phyloP scores from a whole-genome alignment of 64 coral and sea anemone species.

The Trachythela sp. region DNA sequence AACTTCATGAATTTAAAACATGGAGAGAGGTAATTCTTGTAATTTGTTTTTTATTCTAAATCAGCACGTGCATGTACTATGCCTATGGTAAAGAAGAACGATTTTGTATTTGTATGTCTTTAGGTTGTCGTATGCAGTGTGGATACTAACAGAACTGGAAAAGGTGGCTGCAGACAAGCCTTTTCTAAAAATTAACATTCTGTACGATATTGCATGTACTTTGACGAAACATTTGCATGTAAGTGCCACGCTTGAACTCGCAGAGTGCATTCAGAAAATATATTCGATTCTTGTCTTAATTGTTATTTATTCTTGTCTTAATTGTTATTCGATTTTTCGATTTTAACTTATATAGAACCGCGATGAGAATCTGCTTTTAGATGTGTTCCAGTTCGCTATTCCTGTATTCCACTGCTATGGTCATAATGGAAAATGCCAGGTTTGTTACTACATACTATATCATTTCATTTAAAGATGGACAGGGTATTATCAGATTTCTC shows the following conservation, averaged over 20 bases:
- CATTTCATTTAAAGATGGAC: no score
- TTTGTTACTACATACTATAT: not conserved
- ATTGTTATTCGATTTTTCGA: not conserved
- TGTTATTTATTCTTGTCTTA: not conserved
- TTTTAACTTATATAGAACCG: no score
- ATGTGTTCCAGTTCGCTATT: slow-evolving; percentile 37
- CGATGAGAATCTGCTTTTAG: slow-evolving; percentile 14
- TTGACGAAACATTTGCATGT: not conserved
- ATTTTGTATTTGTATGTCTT: not conserved
- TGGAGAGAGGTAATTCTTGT: no score
- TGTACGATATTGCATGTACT: not conserved
- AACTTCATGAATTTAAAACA: no score
- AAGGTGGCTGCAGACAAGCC: not conserved
- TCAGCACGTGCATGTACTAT: not conserved
- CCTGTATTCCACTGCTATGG: slow-evolving; percentile 34
- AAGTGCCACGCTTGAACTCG: not conserved
- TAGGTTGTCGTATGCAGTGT: not conserved
- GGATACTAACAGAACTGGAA: not conserved
- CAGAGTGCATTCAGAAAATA: not conserved
- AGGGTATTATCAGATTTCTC: no score
- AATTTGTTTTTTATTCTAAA: not conserved
- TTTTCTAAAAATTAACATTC: not conserved
- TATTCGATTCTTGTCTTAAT: not conserved
- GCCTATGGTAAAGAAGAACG: not conserved
- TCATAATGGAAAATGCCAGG: slow-evolving; percentile 39